Evolutionary conservation across 2,888 invertebrate genomes (phyloP).

Genomic region (Neoitamus cyanurus): DNA sequence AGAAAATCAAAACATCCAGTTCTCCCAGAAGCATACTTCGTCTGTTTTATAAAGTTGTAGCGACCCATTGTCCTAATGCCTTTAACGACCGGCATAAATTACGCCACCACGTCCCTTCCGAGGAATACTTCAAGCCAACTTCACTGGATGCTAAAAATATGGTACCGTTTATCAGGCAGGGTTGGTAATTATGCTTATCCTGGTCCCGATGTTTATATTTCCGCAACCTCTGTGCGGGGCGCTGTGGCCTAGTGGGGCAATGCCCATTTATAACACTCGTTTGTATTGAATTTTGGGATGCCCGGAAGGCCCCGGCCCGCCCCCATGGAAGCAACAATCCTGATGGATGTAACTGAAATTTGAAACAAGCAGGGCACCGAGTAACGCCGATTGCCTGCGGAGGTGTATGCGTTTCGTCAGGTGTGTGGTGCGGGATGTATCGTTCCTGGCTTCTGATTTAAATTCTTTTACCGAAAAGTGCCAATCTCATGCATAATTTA

Average conservation of each 20-base stretch:
- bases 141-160: slow-evolving; percentile 31
- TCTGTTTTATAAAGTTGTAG: slow-evolving; percentile 17
- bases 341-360: slow-evolving; percentile 29
- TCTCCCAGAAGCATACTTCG: slow-evolving; percentile 19
- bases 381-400: neutral
- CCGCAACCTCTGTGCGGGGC: neutral
- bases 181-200: slow-evolving; percentile 46
- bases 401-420: neutral
- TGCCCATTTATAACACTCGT: slow-evolving; percentile 30
- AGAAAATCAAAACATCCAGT: slow-evolving; percentile 29
- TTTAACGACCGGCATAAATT: slow-evolving; percentile 39
- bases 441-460: slow-evolving; percentile 41
- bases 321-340: neutral
- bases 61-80: slow-evolving; percentile 38
- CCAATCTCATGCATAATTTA: slow-evolving; percentile 48
- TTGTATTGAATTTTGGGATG: slow-evolving; percentile 19
- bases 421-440: slow-evolving; percentile 1
- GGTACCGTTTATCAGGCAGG: slow-evolving; percentile 31
- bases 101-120: slow-evolving; percentile 7
- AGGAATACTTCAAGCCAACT: slow-evolving; percentile 3
- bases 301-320: neutral
- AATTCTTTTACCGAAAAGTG: slow-evolving; percentile 49
- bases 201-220: slow-evolving; percentile 20
- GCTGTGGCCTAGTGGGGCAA: neutral
- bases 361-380: neutral